Percentiles rank a stretch among this genome's conserved stretches.
Evolutionary conservation across 2,888 invertebrate species (phyloP).

Genomic region (Crepidodera aurea): DNA sequence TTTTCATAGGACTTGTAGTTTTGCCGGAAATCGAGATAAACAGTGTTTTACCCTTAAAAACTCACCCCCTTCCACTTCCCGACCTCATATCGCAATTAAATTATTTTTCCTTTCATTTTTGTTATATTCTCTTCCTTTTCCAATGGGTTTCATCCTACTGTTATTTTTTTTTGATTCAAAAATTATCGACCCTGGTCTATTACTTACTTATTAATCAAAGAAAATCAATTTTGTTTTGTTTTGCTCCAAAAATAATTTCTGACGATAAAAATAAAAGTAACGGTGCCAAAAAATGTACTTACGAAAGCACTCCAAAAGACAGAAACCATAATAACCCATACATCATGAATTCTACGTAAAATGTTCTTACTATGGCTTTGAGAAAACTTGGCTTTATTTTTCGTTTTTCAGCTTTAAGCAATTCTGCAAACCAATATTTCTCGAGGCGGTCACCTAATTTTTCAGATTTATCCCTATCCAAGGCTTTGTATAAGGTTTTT

Average conservation of each 20-base stretch:
- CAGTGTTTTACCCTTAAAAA: too few species aligned
- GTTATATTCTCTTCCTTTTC: too few species aligned
- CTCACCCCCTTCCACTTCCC: too few species aligned
- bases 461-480: constrained; percentile 69
- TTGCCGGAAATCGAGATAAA: too few species aligned
- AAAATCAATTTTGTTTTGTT: too few species aligned
- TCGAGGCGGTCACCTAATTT: constrained; percentile 70
- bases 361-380: constrained; percentile 70
- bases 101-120: too few species aligned
- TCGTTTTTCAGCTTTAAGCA: constrained; percentile 65
- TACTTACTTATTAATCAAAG: too few species aligned
- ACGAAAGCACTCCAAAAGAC: constrained; percentile 67
- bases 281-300: constrained; percentile 60
- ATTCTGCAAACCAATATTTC: constrained; percentile 71
- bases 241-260: background rate
- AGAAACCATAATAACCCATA: background rate
- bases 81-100: too few species aligned
- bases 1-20: too few species aligned
- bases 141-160: too few species aligned
- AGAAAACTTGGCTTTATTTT: constrained; percentile 67
- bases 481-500: constrained; percentile 70
- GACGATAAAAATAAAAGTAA: background rate
- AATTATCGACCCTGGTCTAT: too few species aligned
- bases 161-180: too few species aligned
- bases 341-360: constrained; percentile 69